phyloP scores from a whole-genome alignment of 2,888 invertebrate species.

The Lycophotia porphyrea region DNA sequence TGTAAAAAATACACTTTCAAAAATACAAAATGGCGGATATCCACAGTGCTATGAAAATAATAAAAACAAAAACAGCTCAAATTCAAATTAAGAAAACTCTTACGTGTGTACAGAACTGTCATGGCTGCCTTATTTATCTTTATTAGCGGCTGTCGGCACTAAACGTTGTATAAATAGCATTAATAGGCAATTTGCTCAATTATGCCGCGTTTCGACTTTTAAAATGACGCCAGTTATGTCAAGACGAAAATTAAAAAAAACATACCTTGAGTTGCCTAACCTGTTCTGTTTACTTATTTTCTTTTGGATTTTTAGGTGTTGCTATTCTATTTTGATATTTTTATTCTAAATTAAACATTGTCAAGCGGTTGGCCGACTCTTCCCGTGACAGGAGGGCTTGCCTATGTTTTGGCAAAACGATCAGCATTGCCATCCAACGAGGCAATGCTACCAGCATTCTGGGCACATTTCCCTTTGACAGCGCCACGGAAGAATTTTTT shows the following conservation, averaged over 20 bases:
- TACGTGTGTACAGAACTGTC: constrained; percentile 41
- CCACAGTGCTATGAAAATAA: neutral
- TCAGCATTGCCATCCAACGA: neutral
- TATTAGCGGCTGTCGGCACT: constrained; percentile 58
- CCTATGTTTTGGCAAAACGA: neutral
- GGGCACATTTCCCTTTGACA: neutral
- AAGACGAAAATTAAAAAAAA: constrained; percentile 41
- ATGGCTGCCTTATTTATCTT: constrained; percentile 52
- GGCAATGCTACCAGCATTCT: neutral
- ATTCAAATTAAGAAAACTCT: constrained; percentile 41
- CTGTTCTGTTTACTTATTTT: neutral
- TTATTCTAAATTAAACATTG: neutral
- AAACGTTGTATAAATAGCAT: constrained; percentile 58
- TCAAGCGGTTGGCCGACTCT: neutral
- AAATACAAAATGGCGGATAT: constrained; percentile 13
- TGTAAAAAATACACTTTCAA: neutral
- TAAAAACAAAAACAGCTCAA: constrained; percentile 18
- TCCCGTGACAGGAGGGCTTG: neutral
- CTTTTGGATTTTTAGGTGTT: neutral
- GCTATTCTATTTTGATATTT: neutral
- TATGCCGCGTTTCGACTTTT: constrained; percentile 51
- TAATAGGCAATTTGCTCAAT: constrained; percentile 62
- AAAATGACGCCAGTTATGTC: constrained; percentile 50
- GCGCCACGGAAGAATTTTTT: neutral
- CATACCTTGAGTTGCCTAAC: neutral